Evolutionary conservation across 2,888 invertebrate species (phyloP), one percentile per base, ranked within the genome.

Genomic region (Lepidocyrtoides sp.): DNA sequence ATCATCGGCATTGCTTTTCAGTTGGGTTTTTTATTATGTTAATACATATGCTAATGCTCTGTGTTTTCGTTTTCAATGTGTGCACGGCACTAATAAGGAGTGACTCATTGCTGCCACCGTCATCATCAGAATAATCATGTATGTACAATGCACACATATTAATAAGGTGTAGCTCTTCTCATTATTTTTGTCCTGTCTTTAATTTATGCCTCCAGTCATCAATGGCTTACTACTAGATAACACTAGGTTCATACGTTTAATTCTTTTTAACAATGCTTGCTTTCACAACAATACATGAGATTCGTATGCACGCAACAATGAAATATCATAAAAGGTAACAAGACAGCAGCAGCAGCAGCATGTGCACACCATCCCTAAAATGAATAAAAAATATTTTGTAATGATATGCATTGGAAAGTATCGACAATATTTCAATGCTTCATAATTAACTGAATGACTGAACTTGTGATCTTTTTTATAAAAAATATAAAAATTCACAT

Each of bases 381-480:
- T 12, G 2, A 14, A 8, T 66, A 32, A 29, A 29, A 72, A 41
- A 41, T 72, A 12, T 29, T 48, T 17, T 14, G 8, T 77, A 87
- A 79, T 87, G 75, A 60, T 86, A 86, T 86, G 86, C 86, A 87
- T 54, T 72, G 60, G 17, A 14, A 48, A 72, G 57, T 26, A 29
- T 29, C n/a, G 26, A 72, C 60, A 44, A 86, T 86, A 86, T 60
- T 54, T 77, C 87, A 79, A 87, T 51, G 79, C 14, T 26, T 29
- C 14, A 75, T 87, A 87, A 87, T 86, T 86, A 86, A 54, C 85
- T 79, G 66, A 87, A 87, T 87, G 87, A 79, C 48, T 87, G 79
- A 87, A 79, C 79, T 87, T 51, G 29, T 87, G 75, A 75, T 75
- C 72, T 79, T 79, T 79, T 79, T 54, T 79, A 75, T 75, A 48